Base-by-base conservation (phyloP, 2,888 invertebrate species). In the Flabesymbios commensalis region DNA sequence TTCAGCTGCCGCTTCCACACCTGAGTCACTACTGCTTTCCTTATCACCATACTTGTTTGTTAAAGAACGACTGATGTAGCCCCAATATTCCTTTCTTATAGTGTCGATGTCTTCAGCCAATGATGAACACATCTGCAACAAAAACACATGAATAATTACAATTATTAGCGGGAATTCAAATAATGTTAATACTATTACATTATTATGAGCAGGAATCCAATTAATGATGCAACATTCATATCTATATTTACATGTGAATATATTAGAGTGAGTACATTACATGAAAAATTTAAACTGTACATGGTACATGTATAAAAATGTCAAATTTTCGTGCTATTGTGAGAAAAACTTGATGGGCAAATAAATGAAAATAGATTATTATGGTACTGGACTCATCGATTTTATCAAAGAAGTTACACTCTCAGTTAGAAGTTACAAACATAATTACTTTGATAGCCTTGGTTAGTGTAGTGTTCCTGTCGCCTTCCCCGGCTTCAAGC, bases 11-110 rank as follows among this genome's bases (percentile, higher is more conserved):
- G n/a, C n/a, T n/a, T n/a, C n/a, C n/a, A n/a, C n/a, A n/a, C n/a
- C n/a, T n/a, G n/a, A n/a, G n/a, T n/a, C n/a, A n/a, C n/a, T n/a
- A n/a, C n/a, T n/a, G n/a, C n/a, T n/a, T n/a, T n/a, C n/a, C n/a
- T n/a, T n/a, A n/a, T 57, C 47, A 14, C 57, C 57, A 41, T 59
- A 61, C 26, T 57, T 57, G 14, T 36, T 22, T 7, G 22, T 51
- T 10, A 71, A 61, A 3, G 63, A 61, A n/a, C 69, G 39, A 2
- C 59, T 48, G 10, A 78, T 71, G 67, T 90, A 93, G 74, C 89
- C 87, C 95, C 95, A 96, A 82, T 95, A 96, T 78, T 91, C 91
- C 67, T 87, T 86, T 69, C 95, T 87, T 69, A 94, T 91, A 74
- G 88, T 88, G 83, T 96, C 95, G 77, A 90, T 87, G 74, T 90